Conservation (phyloP, 2,797 vertebrate species). For the Mus caroli region DNA sequence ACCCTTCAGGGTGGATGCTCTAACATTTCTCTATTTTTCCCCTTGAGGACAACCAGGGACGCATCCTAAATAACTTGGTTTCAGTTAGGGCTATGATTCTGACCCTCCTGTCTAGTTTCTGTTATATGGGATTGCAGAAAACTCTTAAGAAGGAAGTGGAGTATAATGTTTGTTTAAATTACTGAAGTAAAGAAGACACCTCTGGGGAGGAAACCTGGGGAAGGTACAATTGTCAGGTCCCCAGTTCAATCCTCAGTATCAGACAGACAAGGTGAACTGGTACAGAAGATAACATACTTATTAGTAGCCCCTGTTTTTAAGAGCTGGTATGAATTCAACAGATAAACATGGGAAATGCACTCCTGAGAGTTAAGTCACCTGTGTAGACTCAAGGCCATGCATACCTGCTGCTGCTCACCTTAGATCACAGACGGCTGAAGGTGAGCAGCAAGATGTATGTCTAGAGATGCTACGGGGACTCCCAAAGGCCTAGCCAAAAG, state of each 20-base stretch:
- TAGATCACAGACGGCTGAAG: neutral
- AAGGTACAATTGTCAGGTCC: neutral
- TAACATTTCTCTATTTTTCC: neutral
- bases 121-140: constrained; percentile 1
- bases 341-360: neutral
- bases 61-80: constrained; percentile 1
- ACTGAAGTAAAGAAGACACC: neutral
- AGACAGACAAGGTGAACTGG: neutral
- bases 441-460: neutral
- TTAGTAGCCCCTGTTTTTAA: neutral
- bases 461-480: neutral
- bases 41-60: neutral
- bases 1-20: neutral
- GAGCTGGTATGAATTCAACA: neutral
- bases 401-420: neutral
- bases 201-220: neutral
- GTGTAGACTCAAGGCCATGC: neutral
- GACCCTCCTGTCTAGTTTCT: neutral
- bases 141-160: neutral
- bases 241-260: neutral
- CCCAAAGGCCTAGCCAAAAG: neutral
- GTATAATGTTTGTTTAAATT: neutral
- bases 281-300: neutral
- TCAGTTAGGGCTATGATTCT: neutral
- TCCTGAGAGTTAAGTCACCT: neutral